A percentile compares a stretch with the other conserved stretches of the same genome.
phyloP scores from a whole-genome alignment of 2,113 vertebrate species.

The Paramisgurnus dabryanus region DNA sequence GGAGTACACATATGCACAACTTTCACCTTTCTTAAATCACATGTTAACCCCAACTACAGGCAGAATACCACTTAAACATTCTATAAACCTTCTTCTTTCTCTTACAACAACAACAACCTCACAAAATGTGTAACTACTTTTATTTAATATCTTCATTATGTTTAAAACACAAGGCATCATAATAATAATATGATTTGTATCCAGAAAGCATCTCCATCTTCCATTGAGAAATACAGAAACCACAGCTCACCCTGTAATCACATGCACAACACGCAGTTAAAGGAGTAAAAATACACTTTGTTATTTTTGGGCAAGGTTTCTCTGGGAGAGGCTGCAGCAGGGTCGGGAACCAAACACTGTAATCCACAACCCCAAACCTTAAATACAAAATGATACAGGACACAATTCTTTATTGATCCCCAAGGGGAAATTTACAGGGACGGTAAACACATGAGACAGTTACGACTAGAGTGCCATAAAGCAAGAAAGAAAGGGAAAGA shows the following conservation, averaged over 20 bases:
- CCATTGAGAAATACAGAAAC: slow-evolving; percentile 27
- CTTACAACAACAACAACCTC: too few relatives aligned
- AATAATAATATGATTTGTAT: neutral
- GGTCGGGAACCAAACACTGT: slow-evolving; percentile 18
- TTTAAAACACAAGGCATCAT: neutral
- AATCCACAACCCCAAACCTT: slow-evolving; percentile 22
- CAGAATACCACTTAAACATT: neutral
- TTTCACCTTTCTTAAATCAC: neutral
- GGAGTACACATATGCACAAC: neutral
- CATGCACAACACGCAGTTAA: slow-evolving; percentile 10
- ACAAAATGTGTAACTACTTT: neutral
- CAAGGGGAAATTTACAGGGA: neutral
- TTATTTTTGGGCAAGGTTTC: slow-evolving; percentile 22
- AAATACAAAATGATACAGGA: neutral
- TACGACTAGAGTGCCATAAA: neutral
- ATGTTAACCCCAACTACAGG: neutral
- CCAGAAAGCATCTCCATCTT: slow-evolving; percentile 4
- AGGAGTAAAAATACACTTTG: slow-evolving; percentile 34
- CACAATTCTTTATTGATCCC: neutral
- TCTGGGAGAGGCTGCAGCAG: slow-evolving; percentile 11
- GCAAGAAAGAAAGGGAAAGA: neutral
- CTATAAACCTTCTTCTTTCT: too few relatives aligned
- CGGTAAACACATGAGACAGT: neutral
- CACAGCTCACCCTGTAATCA: slow-evolving; percentile 36
- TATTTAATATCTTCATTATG: neutral